Percentiles rank a stretch among this genome's conserved stretches.
Conservation (phyloP, 1,140 invertebrate species). For the Sitobion miscanthi region DNA sequence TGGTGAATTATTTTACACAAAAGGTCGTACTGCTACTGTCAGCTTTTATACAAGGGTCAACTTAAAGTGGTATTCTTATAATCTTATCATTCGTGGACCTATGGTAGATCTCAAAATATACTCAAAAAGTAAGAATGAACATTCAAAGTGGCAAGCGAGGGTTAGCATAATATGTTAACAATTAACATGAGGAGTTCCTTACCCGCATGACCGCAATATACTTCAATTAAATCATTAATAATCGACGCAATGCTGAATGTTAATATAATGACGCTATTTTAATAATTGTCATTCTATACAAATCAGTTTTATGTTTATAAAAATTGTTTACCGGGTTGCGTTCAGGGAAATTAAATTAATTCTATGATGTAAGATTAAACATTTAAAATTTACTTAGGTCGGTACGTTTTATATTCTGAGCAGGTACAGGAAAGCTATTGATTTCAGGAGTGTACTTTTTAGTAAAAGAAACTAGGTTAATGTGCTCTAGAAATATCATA, state of each 20-base stretch:
- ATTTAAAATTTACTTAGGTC: not conserved
- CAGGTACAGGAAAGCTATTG: not conserved
- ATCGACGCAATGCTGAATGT: not conserved
- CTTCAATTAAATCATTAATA: not conserved
- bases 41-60: not conserved
- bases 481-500: not conserved
- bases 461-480: not conserved
- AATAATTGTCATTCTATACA: not conserved
- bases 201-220: not conserved
- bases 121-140: not conserved
- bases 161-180: too few species aligned
- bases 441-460: not conserved
- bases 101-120: not conserved
- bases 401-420: not conserved
- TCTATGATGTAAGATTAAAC: not conserved
- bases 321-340: not conserved
- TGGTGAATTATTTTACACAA: not conserved
- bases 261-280: not conserved
- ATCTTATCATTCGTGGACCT: not conserved
- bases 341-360: not conserved
- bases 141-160: not conserved
- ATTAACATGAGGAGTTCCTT: too few species aligned
- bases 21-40: not conserved
- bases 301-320: not conserved
- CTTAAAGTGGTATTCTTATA: not conserved